phyloP scores from a whole-genome alignment of 2,888 invertebrate genomes.

The Andrena haemorrhoa region DNA sequence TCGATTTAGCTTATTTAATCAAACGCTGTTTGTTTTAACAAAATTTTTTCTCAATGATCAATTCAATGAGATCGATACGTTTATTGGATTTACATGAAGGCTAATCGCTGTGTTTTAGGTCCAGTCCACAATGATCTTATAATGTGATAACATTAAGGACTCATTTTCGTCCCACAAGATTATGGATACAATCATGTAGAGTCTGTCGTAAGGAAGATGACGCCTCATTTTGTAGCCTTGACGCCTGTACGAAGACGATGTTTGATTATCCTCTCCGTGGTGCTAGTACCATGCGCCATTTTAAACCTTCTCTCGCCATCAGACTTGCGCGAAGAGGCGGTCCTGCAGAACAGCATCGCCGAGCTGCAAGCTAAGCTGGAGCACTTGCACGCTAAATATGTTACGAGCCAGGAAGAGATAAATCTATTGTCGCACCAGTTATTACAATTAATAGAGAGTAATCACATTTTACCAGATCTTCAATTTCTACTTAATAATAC shows the following conservation, averaged over 20 bases:
- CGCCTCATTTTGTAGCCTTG: constrained; percentile 78
- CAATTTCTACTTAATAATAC: constrained; percentile 83
- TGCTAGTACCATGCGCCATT: constrained; percentile 80
- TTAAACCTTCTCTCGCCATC: constrained; percentile 79
- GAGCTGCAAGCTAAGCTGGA: constrained; percentile 92
- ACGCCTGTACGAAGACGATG: constrained; percentile 79
- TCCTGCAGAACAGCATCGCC: constrained; percentile 86
- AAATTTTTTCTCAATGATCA: not conserved
- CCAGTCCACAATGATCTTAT: constrained; percentile 19
- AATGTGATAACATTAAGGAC: constrained; percentile 41
- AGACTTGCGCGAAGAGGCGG: constrained; percentile 78
- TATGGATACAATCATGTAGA: constrained; percentile 68
- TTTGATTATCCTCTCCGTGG: constrained; percentile 76
- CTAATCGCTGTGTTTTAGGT: constrained; percentile 42
- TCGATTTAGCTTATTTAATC: too few species aligned
- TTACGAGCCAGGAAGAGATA: constrained; percentile 91
- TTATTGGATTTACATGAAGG: not conserved
- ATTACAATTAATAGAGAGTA: constrained; percentile 79
- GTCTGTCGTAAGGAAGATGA: constrained; percentile 70
- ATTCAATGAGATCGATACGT: not conserved
- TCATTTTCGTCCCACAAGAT: constrained; percentile 11
- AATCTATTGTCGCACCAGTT: constrained; percentile 89
- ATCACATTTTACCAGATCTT: constrained; percentile 81
- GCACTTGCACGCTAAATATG: constrained; percentile 92
- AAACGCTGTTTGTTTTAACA: not conserved